Conservation (phyloP, 1,140 invertebrate species). For the Drosophila erecta region DNA sequence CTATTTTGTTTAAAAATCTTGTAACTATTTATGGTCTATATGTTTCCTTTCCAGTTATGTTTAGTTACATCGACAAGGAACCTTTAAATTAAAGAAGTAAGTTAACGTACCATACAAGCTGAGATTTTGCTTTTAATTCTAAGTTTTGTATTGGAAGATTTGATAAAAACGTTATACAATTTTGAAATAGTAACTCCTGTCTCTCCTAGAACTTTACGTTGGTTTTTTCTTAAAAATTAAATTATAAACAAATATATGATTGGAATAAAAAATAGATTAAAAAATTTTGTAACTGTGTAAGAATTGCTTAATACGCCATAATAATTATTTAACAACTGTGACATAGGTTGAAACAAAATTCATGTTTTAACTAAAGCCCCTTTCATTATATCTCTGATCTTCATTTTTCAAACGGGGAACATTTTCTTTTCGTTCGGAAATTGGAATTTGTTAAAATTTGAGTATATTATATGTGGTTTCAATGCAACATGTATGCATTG, state of each 20-base stretch:
- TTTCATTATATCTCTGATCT: neutral
- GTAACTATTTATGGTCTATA: neutral
- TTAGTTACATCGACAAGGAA: neutral
- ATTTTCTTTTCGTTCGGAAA: neutral
- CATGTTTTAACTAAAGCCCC: neutral
- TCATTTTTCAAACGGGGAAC: neutral
- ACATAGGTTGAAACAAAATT: conserved; percentile 10
- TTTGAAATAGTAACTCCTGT: conserved; percentile 22
- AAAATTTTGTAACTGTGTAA: neutral
- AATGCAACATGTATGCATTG: conserved; percentile 15
- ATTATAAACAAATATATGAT: neutral
- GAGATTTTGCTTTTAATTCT: conserved; percentile 14
- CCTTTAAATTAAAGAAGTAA: conserved; percentile 4
- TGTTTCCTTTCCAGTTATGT: neutral
- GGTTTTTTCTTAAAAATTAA: neutral
- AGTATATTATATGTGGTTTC: neutral
- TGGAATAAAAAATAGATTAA: neutral
- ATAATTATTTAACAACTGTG: conserved; percentile 28
- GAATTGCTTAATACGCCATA: neutral
- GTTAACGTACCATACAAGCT: conserved; percentile 37
- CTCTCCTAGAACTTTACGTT: conserved; percentile 1
- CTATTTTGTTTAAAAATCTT: neutral
- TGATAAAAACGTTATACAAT: conserved; percentile 17
- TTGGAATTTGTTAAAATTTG: neutral
- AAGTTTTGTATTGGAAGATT: conserved; percentile 24